A percentile compares a stretch with the other conserved stretches of the same genome.
These are phyloP conservation scores for Pantelozetes paolii DNA, from an alignment of 2,888 invertebrate genomes.

Conservation along the genomic window DNA sequence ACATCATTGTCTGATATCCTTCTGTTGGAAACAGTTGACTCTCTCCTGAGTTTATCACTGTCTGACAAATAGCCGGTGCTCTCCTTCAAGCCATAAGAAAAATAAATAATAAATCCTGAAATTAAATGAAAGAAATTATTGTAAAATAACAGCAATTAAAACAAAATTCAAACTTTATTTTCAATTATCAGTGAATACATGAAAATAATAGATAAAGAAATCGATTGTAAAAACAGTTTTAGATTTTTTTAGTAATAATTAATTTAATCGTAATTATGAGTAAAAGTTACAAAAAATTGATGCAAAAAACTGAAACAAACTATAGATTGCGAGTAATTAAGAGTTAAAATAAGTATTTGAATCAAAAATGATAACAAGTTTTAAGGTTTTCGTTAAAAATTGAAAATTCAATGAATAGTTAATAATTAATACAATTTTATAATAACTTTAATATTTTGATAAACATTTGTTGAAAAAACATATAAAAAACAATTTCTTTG, in stretches of 20 bases:
- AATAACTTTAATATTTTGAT: no score
- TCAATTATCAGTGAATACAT: neutral
- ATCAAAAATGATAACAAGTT: no score
- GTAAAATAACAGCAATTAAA: slow-evolving; percentile 2
- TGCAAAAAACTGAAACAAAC: no score
- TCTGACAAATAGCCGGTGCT: slow-evolving; percentile 29
- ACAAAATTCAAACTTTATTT: neutral
- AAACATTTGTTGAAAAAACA: no score
- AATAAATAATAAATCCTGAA: slow-evolving; percentile 23
- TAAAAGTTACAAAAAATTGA: neutral
- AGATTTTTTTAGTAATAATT: neutral
- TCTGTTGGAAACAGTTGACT: neutral
- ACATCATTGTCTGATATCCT: neutral
- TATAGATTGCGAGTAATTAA: no score
- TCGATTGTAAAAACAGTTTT: neutral
- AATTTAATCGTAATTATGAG: neutral
- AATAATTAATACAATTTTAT: no score
- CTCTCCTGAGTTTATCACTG: neutral
- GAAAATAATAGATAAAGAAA: neutral
- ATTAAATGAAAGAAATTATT: neutral
- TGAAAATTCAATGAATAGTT: no score
- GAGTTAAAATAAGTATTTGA: no score
- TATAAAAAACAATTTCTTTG: no score
- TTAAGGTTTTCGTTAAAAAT: no score
- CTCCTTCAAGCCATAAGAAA: slow-evolving; percentile 26